Base-by-base conservation (phyloP, 2,888 invertebrate genomes). In the Chrysopilus asiliformis region DNA sequence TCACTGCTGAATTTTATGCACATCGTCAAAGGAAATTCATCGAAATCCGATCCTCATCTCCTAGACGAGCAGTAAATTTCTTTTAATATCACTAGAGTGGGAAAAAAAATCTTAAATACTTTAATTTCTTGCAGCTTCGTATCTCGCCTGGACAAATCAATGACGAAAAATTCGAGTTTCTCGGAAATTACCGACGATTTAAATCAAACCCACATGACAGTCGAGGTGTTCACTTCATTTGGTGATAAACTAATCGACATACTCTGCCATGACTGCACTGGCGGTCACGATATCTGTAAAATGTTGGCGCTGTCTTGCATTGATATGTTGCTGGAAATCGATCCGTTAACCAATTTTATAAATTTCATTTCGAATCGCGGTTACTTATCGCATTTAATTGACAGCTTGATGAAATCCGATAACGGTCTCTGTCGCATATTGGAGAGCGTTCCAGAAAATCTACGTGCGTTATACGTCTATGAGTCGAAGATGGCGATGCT, bases 271-370 rank as follows among this genome's bases (percentile, higher is more conserved):
- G 91, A 93, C 60, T 84, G 84, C 41, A 81, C 84, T 8, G 81
- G 84, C 2, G 87, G 87, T 0, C 87, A 89, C 53, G 86, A 90
- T 48, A 79, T 93, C 9, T 86, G 86, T 52, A 78, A 86, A 61
- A 87, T 91, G 80, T 68, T 89, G 36, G 83, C 90, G 1, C 66
- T 93, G 46, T 76, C 86, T 1, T 81, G 83, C 44, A 66, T 91
- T 37, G 83, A 87, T 54, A 74, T 81, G 28, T 65, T 91, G 29
- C 66, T 89, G 1, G 78, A 80, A 43, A 66, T 84, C 43, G 82
- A 84, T 48, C 76, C 76, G 3, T 68, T 76, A 28, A 73, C 77
- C 0, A 68, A 68, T 26, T 77, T 80, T 69, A 67, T 76, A 40
- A 58, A 74, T 45, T 72, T 72, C 45, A 57, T 79, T 32, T 64